Base-by-base conservation (phyloP, 2,888 invertebrate species). In the Pseudeuparius sepicola region DNA sequence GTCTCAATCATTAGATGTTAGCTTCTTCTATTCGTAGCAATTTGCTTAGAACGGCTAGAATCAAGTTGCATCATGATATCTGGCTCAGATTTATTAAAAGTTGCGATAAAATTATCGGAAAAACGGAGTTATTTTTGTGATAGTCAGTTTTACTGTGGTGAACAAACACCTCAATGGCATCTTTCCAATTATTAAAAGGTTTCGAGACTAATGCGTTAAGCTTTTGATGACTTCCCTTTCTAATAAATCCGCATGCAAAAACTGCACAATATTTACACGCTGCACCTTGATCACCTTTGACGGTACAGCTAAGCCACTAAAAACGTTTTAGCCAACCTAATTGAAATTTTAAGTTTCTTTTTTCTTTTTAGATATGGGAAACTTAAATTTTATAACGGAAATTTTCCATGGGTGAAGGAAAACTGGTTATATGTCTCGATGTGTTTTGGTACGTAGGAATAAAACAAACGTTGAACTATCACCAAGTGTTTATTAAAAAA, bases 11-110 rank as follows among this genome's bases (percentile, higher is more conserved):
- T n/a, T n/a, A n/a, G n/a, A n/a, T n/a, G 11, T 4, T 27, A 27
- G 12, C 27, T 27, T 27, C 14, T 15, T 27, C 27, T 27, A 27
- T 27, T 7, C 11, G 13, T 15, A 14, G 27, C 4, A 27, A 27
- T 27, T 27, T 27, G 27, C 27, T 27, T 10, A 27, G 27, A 27
- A 27, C 27, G 27, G 27, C 27, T 27, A 11, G 27, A 27, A 27
- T 27, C 27, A n/a, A 27, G 12, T 27, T 27, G 4, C 27, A 27
- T 10, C 27, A 11, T 4, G 27, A 27, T 27, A 27, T 27, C 4
- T 27, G 27, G 12, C 6, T 6, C 27, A 27, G 27, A 27, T 27
- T n/a, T 6, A 27, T 27, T 27, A 27, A 27, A 27, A 27, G 27
- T 27, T 27, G 27, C 27, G 14, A 27, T 27, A 27, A 27, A 27